A percentile compares a stretch with the other conserved stretches of the same genome.
These are phyloP conservation scores for Entomobrya proxima DNA, from an alignment of 2,888 invertebrate genomes.

Conservation along the genomic window DNA sequence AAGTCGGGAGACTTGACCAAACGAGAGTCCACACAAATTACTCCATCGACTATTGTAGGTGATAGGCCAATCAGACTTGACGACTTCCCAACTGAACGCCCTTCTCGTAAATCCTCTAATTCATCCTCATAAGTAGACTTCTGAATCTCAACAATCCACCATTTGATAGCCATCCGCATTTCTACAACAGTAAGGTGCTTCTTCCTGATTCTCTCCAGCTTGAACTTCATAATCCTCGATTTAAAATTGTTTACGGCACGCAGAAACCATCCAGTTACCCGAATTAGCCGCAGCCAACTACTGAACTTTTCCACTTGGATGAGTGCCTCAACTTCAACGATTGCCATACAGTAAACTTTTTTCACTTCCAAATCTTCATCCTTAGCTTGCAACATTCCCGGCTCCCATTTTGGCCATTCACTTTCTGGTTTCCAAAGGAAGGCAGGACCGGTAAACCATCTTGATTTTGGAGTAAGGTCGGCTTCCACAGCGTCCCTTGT, in stretches of 20 bases:
- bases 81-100: neutral
- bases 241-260: neutral
- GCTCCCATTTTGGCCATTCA: neutral
- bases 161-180: neutral
- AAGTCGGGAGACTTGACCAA: neutral
- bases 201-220: neutral
- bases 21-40: neutral
- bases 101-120: neutral
- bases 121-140: neutral
- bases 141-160: neutral
- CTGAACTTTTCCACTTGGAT: neutral
- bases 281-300: neutral
- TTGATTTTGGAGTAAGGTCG: no score
- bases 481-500: no score
- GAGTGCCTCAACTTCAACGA: neutral
- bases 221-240: no score
- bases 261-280: neutral
- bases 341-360: neutral
- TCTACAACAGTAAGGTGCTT: neutral
- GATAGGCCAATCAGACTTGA: constrained; percentile 1
- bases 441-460: no score
- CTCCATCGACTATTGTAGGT: constrained; percentile 29
- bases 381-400: no score
- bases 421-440: neutral
- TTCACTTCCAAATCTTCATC: constrained; percentile 52